Conservation (phyloP, 2,797 vertebrate genomes). For the Chrysocyon brachyurus region DNA sequence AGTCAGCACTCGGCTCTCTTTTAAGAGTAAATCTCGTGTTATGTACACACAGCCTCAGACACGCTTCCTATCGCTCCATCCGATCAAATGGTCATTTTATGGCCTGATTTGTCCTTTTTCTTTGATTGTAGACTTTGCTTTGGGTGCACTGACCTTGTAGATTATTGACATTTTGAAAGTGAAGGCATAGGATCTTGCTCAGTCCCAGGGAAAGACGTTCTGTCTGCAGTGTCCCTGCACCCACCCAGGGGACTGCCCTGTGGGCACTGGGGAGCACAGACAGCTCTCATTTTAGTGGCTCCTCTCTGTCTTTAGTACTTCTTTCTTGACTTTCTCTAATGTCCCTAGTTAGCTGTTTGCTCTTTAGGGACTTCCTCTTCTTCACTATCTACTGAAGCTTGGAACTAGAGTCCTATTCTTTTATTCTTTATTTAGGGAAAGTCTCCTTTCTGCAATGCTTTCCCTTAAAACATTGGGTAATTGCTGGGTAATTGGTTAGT, state of each 20-base stretch:
- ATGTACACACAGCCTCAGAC: fast-evolving
- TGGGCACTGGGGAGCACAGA: background rate
- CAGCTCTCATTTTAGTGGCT: background rate
- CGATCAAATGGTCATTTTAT: background rate
- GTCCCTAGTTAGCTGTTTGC: background rate
- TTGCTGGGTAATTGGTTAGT: background rate
- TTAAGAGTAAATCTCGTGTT: background rate
- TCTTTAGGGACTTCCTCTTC: background rate
- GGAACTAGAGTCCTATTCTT: background rate
- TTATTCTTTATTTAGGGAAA: background rate
- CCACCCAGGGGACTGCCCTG: background rate
- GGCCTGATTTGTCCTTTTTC: fast-evolving
- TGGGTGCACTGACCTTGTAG: background rate
- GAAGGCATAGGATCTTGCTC: background rate
- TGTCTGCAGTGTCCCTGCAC: fast-evolving
- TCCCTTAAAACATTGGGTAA: background rate
- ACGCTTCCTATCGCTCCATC: background rate
- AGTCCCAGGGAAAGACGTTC: background rate
- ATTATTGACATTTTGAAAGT: background rate
- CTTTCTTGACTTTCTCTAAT: background rate
- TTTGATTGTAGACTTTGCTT: background rate
- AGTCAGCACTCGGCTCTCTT: background rate
- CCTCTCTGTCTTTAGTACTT: background rate
- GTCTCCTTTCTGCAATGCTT: background rate
- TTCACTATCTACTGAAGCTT: background rate